Evolutionary conservation across 2,113 vertebrate species (phyloP).

Genomic region (Bettongia penicillata): DNA sequence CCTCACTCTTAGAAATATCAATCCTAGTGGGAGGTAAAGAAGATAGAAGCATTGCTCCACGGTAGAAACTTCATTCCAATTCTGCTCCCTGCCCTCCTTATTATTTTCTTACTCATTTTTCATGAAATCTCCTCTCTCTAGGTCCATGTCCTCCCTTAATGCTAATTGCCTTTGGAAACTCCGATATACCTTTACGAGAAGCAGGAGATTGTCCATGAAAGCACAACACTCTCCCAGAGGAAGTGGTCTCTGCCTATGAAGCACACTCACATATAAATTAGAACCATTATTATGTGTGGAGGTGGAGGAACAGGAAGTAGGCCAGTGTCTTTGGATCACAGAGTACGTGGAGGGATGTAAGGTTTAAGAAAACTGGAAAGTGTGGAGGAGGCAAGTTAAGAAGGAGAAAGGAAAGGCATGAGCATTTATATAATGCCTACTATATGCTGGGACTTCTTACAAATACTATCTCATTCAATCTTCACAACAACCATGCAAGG

Average conservation of each 20-base stretch:
- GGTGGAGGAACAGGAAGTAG: neutral
- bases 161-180: neutral
- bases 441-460: neutral
- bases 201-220: neutral
- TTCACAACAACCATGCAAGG: neutral
- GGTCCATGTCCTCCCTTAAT: neutral
- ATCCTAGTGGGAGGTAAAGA: neutral
- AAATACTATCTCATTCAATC: neutral
- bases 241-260: neutral
- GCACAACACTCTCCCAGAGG: neutral
- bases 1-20: neutral
- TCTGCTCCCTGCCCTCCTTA: neutral
- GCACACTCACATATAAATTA: neutral
- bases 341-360: neutral
- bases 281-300: neutral
- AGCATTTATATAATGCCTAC: neutral
- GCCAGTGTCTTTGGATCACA: neutral
- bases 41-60: neutral
- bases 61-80: neutral
- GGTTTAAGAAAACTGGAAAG: neutral
- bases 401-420: neutral
- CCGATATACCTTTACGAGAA: neutral
- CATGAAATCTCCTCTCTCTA: neutral
- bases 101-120: neutral
- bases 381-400: neutral